phyloP scores from a whole-genome alignment of 2,888 invertebrate genomes.

The Molorchus minor region DNA sequence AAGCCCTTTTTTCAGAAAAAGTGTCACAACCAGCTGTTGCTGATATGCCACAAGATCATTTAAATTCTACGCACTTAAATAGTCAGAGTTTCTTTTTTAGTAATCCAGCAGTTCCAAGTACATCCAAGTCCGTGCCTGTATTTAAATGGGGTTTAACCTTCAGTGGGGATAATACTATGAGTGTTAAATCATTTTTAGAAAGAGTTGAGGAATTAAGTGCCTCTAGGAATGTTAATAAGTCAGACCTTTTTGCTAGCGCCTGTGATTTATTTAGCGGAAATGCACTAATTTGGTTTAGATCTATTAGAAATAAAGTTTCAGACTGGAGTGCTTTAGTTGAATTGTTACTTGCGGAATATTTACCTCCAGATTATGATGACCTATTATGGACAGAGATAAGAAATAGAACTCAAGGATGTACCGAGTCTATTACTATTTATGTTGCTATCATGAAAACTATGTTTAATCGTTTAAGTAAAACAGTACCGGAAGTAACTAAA shows the following conservation, averaged over 20 bases:
- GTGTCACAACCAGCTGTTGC: no score
- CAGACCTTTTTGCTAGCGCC: background rate
- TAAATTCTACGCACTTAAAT: no score
- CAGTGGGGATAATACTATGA: background rate
- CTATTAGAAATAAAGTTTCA: background rate
- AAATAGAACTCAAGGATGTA: slow-evolving; percentile 1
- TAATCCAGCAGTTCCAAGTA: no score
- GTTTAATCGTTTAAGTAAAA: no score
- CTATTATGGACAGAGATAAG: background rate
- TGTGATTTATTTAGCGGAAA: background rate
- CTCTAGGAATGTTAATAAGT: background rate
- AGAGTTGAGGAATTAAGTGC: background rate
- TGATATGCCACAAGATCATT: no score
- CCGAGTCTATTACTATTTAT: no score
- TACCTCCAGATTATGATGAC: background rate
- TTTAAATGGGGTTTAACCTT: background rate
- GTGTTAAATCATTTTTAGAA: background rate
- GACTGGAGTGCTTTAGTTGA: background rate
- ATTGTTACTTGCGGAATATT: background rate
- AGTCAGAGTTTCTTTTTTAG: no score
- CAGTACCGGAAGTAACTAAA: no score
- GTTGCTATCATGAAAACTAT: no score
- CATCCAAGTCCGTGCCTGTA: background rate
- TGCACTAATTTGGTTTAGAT: background rate
- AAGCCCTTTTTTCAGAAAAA: no score